Evolutionary conservation across 2,113 vertebrate genomes (phyloP).

Genomic region (Mesoclemmys tuberculata): DNA sequence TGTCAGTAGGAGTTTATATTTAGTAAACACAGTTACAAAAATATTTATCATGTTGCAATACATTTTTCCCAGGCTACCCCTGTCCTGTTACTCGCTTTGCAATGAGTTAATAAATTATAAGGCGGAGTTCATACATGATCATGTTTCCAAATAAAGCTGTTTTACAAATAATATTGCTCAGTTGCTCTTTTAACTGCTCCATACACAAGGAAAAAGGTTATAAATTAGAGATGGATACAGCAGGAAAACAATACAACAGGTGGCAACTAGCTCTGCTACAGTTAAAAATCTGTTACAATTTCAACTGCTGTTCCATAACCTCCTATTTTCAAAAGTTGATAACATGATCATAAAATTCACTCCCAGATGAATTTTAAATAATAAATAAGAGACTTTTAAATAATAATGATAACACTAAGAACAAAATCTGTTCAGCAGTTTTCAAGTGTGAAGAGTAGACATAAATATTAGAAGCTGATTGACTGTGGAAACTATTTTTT

Average conservation of each 20-base stretch:
- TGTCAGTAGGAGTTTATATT: constrained; percentile 49
- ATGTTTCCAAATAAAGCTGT: constrained; percentile 50
- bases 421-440: neutral
- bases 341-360: constrained; percentile 71
- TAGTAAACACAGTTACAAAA: neutral
- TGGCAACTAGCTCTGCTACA: constrained; percentile 32
- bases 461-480: constrained; percentile 19
- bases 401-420: constrained; percentile 25
- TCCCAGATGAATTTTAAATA: constrained; percentile 47
- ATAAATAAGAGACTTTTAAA: constrained; percentile 60
- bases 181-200: neutral
- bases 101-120: constrained; percentile 63
- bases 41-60: constrained; percentile 59
- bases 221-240: constrained; percentile 1
- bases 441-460: constrained; percentile 32
- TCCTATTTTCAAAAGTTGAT: constrained; percentile 67
- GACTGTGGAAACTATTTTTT: neutral
- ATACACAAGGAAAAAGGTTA: neutral
- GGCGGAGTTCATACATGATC: constrained; percentile 34
- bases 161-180: constrained; percentile 41
- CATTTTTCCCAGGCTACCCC: constrained; percentile 11
- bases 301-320: constrained; percentile 55
- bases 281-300: constrained; percentile 63
- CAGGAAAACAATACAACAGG: constrained; percentile 13
- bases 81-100: constrained; percentile 60